Percentiles rank a stretch among this genome's conserved stretches.
Evolutionary conservation across 1,140 invertebrate species (phyloP).

Genomic region (Mycetomoellerius zeteki): DNA sequence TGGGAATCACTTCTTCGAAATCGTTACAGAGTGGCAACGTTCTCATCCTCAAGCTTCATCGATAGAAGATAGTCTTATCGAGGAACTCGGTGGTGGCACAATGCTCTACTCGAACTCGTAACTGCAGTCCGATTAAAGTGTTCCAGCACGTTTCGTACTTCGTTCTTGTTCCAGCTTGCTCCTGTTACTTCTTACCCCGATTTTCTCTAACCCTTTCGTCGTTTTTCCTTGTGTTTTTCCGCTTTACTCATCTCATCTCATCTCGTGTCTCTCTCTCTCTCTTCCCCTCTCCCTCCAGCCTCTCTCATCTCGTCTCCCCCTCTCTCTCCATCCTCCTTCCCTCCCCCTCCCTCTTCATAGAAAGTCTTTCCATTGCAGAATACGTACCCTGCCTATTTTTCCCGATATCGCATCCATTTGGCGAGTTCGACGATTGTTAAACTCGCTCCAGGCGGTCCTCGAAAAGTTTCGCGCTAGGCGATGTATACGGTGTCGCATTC

Average conservation of each 20-base stretch:
- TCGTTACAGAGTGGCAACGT: conserved; percentile 14
- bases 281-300: not conserved
- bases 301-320: not conserved
- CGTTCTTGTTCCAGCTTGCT: conserved; percentile 31
- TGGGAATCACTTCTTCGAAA: conserved; percentile 21
- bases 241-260: not conserved
- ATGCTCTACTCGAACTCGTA: conserved; percentile 27
- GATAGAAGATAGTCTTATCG: conserved; percentile 44
- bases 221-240: conserved; percentile 21
- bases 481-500: conserved; percentile 52
- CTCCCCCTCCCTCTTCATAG: not conserved
- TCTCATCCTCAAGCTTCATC: not conserved
- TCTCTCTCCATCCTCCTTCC: not conserved
- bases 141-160: conserved; percentile 39
- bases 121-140: conserved; percentile 64
- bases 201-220: conserved; percentile 24
- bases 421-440: conserved; percentile 64
- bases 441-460: conserved; percentile 31
- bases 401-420: conserved; percentile 37
- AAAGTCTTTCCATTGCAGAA: not conserved
- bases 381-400: not conserved
- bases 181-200: conserved; percentile 31
- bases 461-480: conserved; percentile 61
- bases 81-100: conserved; percentile 26
- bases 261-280: not conserved